Evolutionary conservation across 2,797 vertebrate genomes (phyloP), one percentile per base, ranked within the genome.

Genomic region (Mycteria americana): DNA sequence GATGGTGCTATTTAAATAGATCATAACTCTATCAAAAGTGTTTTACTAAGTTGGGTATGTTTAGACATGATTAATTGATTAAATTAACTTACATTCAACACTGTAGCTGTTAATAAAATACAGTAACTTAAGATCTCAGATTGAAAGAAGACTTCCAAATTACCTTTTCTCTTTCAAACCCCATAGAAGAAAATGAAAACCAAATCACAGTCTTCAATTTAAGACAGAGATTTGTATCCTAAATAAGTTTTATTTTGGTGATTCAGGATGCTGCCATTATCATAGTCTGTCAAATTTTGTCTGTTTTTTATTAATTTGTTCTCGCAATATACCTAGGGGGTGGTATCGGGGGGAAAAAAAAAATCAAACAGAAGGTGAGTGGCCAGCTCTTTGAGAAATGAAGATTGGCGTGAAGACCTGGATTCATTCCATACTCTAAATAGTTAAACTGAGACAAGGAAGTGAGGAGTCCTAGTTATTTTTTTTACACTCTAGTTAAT

Each of bases 11-110:
- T 85, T 97, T 94, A 95, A 95, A 94, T 94, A 83, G 70, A 88
- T 94, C 64, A 94, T 94, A 93, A 89, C 22, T 90, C 89, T 80
- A 46, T 91, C n/a, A 80, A 77, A 88, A 86, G 15, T 78, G 21
- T 92, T 96, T 79, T 95, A 94, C 31, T 60, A 75, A 88, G 57
- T 70, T 92, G 45, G 21, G 30, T 81, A 51, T 84, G 48, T 85
- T 96, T 95, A 94, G 70, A 80, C 35, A 86, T 96, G 69, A 95
- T 90, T 95, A 85, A 93, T 74, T 89, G 67, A 79, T 69, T 82
- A 93, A 92, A 94, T 92, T 91, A 88, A 83, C 22, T 79, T 67
- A 64, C 11, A 35, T 69, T 33, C 53, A 90, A 69, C 22, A 69
- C 84, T 70, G 21, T 81, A 88, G 22, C 11, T 37, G 43, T 68